These are phyloP conservation scores for Galleria mellonella DNA, from an alignment of 1,140 invertebrate species.

Conservation along the genomic window DNA sequence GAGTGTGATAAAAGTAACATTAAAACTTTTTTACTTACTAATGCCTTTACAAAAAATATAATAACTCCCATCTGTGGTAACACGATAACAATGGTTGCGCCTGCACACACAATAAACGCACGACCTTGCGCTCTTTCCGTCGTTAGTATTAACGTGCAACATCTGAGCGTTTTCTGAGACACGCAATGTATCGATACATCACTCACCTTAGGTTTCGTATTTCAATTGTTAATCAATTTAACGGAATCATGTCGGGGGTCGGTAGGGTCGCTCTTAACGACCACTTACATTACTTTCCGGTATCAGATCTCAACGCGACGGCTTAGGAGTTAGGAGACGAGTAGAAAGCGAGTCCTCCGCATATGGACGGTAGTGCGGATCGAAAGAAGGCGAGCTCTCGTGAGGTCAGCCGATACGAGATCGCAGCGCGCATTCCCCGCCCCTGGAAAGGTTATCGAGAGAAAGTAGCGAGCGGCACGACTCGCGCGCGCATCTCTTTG, in stretches of 20 bases:
- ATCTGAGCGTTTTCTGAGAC: background rate
- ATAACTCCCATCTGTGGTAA: background rate
- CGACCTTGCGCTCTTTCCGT: slow-evolving; percentile 40
- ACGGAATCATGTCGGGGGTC: background rate
- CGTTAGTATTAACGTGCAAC: background rate
- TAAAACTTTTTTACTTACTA: too few relatives aligned
- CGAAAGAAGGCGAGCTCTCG: slow-evolving; percentile 14
- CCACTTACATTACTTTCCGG: background rate
- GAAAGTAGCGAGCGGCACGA: slow-evolving; percentile 19
- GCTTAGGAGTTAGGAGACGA: slow-evolving; percentile 1
- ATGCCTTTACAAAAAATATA: too few relatives aligned
- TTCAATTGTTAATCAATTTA: background rate
- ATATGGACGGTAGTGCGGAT: slow-evolving; percentile 11
- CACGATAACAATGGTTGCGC: slow-evolving; percentile 24
- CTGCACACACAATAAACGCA: background rate
- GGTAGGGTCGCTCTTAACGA: background rate
- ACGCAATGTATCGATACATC: background rate
- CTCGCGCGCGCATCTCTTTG: slow-evolving; percentile 22
- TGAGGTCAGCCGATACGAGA: slow-evolving; percentile 21
- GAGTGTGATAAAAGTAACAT: too few relatives aligned
- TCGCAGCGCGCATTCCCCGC: slow-evolving; percentile 9
- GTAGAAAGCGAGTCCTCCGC: slow-evolving; percentile 17
- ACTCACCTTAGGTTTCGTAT: background rate
- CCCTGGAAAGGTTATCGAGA: slow-evolving; percentile 27
- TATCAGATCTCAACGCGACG: slow-evolving; percentile 1